phyloP scores from a whole-genome alignment of 2,113 vertebrate genomes.

The Toxotes jaculatrix region DNA sequence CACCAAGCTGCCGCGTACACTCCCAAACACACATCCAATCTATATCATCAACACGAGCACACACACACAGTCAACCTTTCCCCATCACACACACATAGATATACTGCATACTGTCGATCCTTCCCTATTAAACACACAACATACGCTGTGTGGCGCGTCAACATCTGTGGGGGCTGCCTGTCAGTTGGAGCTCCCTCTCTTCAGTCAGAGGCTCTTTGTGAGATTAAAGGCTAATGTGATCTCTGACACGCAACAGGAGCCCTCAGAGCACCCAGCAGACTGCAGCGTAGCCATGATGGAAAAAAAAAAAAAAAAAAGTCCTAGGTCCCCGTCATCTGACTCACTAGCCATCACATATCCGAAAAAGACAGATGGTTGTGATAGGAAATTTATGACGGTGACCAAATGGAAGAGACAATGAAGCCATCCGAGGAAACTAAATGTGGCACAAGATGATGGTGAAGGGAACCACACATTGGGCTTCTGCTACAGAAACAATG shows the following conservation, averaged over 20 bases:
- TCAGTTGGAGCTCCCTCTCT: conserved; percentile 47
- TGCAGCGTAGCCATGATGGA: conserved; percentile 31
- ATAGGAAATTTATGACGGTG: conserved; percentile 23
- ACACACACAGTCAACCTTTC: conserved; percentile 44
- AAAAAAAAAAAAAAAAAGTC: not conserved
- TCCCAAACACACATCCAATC: conserved; percentile 49
- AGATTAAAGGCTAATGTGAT: conserved; percentile 78
- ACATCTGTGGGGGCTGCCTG: conserved; percentile 64
- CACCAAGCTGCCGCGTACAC: conserved; percentile 37
- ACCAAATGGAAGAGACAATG: conserved; percentile 66
- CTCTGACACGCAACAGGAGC: conserved; percentile 74
- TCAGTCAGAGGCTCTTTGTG: conserved; percentile 65
- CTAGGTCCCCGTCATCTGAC: conserved; percentile 31
- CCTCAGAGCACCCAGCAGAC: conserved; percentile 57
- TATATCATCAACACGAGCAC: conserved; percentile 38
- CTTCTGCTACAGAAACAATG: conserved; percentile 41
- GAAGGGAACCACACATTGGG: not conserved
- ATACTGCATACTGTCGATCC: not conserved
- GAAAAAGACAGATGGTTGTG: conserved; percentile 51
- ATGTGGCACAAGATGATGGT: conserved; percentile 53
- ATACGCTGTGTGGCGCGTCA: conserved; percentile 23
- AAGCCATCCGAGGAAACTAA: conserved; percentile 59
- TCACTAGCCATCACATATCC: conserved; percentile 52
- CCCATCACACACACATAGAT: not conserved
- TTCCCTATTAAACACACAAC: conserved; percentile 37